Percentiles rank a stretch among this genome's conserved stretches.
These are phyloP conservation scores for Bellardia bayeri DNA, from an alignment of 2,888 invertebrate genomes.

Conservation along the genomic window DNA sequence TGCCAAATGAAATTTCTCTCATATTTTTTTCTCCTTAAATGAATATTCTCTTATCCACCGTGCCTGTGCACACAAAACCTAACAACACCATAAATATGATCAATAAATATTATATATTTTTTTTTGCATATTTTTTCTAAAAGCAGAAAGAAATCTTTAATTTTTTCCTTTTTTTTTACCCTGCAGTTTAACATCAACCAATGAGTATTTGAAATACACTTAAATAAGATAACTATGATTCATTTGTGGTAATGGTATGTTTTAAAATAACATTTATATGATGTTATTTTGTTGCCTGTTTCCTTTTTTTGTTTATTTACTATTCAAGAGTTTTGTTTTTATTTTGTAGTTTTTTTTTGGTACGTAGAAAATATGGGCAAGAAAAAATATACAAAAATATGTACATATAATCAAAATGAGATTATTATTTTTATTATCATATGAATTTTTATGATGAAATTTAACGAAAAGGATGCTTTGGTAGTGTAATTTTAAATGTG, in stretches of 20 bases:
- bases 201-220: background rate
- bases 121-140: background rate
- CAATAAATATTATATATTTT: slow-evolving; percentile 48
- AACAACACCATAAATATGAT: slow-evolving; percentile 33
- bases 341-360: slow-evolving; percentile 8
- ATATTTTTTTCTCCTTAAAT: no score
- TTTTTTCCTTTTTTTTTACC: background rate
- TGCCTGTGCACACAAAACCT: background rate
- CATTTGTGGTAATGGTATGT: slow-evolving; percentile 54
- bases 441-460: background rate
- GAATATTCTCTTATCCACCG: background rate
- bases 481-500: background rate
- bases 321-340: slow-evolving; percentile 17
- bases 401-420: background rate
- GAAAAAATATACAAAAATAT: background rate
- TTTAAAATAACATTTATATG: slow-evolving; percentile 53
- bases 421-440: background rate
- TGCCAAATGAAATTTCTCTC: no score
- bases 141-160: background rate
- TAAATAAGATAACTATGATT: slow-evolving; percentile 17
- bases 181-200: background rate
- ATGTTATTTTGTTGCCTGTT: background rate
- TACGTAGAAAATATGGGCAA: background rate
- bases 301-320: slow-evolving; percentile 8
- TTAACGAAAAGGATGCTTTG: background rate